Evolutionary conservation across 2,888 invertebrate genomes (phyloP).

Genomic region (Diaprepes abbreviatus): DNA sequence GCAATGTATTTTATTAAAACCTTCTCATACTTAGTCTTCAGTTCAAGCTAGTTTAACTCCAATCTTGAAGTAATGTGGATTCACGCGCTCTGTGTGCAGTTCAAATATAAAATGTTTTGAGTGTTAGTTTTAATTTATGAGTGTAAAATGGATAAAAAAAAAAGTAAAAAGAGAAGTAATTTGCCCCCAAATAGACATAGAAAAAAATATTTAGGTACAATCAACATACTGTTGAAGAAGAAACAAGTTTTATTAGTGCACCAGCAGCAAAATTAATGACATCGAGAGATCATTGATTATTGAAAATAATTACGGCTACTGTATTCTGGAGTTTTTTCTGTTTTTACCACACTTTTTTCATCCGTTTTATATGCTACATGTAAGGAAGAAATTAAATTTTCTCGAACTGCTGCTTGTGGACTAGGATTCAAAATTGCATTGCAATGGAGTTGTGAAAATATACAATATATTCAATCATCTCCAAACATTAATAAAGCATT

Average conservation of each 20-base stretch:
- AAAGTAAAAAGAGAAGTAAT: too few relatives aligned
- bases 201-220: not conserved
- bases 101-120: too few relatives aligned
- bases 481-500: not conserved
- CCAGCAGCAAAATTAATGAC: constrained; percentile 15
- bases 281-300: not conserved
- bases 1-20: too few relatives aligned
- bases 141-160: too few relatives aligned
- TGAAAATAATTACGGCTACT: constrained; percentile 1
- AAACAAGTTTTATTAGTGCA: constrained; percentile 9
- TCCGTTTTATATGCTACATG: not conserved
- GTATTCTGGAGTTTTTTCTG: not conserved
- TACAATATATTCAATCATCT: not conserved
- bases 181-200: not conserved
- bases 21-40: too few relatives aligned
- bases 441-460: too few relatives aligned
- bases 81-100: too few relatives aligned
- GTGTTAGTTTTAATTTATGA: too few relatives aligned
- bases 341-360: not conserved
- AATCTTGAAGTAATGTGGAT: too few relatives aligned
- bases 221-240: not conserved
- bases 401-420: not conserved
- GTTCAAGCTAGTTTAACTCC: too few relatives aligned
- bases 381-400: not conserved
- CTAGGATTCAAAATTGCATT: too few relatives aligned